Conservation (phyloP, 2,797 vertebrate species). For the Zalophus californianus region DNA sequence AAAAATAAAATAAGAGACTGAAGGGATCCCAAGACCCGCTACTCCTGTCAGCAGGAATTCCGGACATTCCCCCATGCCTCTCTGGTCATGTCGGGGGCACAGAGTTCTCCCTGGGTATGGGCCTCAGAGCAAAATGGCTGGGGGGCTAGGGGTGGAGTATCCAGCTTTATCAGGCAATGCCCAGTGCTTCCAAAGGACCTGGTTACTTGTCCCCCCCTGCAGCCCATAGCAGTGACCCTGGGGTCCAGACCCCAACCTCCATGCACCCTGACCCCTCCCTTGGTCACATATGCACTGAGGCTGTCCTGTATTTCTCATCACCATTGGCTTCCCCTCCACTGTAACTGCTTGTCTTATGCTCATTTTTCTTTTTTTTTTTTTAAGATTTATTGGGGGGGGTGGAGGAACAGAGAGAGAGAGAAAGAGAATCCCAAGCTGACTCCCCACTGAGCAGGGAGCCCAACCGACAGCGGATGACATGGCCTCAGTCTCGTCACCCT, state of each 20-base stretch:
- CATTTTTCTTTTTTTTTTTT: background rate
- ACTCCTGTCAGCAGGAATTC: background rate
- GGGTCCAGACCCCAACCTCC: too few relatives aligned
- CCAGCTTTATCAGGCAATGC: background rate
- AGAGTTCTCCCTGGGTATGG: fast-evolving
- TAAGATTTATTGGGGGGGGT: background rate
- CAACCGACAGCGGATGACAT: too few relatives aligned
- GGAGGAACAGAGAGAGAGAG: background rate
- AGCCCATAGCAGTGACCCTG: background rate
- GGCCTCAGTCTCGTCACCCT: background rate
- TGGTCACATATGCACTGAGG: fast-evolving
- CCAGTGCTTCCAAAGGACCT: background rate
- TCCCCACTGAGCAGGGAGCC: background rate
- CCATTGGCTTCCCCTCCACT: background rate
- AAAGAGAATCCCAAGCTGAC: background rate
- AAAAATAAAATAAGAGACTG: background rate
- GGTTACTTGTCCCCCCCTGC: background rate
- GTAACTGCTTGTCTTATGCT: background rate
- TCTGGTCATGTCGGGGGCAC: background rate
- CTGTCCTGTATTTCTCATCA: background rate
- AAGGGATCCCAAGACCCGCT: background rate
- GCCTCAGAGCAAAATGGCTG: background rate
- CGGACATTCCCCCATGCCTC: too few relatives aligned
- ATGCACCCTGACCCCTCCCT: background rate
- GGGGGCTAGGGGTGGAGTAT: too few relatives aligned